phyloP scores from a whole-genome alignment of 2,113 vertebrate genomes.

The Vulpes ferrilata region DNA sequence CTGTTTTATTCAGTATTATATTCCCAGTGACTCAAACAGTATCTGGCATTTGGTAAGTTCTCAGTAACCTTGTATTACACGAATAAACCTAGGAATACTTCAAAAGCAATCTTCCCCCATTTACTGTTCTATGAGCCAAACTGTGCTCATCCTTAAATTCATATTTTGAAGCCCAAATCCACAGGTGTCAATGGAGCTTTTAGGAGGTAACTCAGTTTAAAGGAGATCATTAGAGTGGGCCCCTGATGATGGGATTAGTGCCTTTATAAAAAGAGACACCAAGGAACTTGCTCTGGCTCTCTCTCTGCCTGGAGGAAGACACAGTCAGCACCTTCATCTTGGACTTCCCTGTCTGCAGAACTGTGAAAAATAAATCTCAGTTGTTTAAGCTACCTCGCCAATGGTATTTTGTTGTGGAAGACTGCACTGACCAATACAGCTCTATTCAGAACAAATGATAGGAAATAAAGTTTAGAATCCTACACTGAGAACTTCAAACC shows the following conservation, averaged over 20 bases:
- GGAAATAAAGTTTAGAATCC: background rate
- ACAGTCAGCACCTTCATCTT: background rate
- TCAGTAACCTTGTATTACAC: background rate
- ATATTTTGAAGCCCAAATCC: background rate
- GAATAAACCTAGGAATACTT: background rate
- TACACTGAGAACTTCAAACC: background rate
- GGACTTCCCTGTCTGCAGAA: background rate
- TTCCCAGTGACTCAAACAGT: background rate
- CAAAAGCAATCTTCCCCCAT: background rate
- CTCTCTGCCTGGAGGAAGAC: background rate
- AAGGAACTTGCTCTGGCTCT: background rate
- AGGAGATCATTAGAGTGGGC: background rate
- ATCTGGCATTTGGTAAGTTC: background rate
- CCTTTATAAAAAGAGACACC: background rate
- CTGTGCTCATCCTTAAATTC: background rate
- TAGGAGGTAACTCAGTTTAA: background rate
- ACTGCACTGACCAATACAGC: background rate
- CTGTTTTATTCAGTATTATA: background rate
- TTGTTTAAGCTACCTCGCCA: background rate
- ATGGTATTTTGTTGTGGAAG: background rate
- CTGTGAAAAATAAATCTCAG: background rate
- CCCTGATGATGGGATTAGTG: background rate
- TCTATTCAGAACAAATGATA: background rate
- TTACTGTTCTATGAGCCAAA: background rate
- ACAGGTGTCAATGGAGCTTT: background rate